A percentile compares a stretch with the other conserved stretches of the same genome.
phyloP scores from a whole-genome alignment of 2,113 vertebrate species.

The Rhea pennata region DNA sequence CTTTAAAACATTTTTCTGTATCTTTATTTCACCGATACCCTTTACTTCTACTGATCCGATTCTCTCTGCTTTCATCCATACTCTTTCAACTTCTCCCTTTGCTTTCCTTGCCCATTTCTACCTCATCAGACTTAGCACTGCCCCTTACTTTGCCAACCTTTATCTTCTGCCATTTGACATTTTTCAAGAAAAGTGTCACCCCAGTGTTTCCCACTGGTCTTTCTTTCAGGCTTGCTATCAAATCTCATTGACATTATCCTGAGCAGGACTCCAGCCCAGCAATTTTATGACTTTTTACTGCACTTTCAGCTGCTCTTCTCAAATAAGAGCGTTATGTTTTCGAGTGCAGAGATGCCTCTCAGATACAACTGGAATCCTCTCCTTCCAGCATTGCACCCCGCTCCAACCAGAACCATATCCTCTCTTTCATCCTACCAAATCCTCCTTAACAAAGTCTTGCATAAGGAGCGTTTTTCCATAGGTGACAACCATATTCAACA shows the following conservation, averaged over 20 bases:
- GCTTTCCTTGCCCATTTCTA: not conserved
- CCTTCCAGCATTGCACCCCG: not conserved
- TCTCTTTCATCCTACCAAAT: not conserved
- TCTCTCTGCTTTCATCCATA: not conserved
- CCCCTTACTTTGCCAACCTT: not conserved
- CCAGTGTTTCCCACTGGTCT: not conserved
- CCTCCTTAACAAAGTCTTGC: not conserved
- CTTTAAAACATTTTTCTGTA: not conserved
- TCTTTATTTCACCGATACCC: not conserved
- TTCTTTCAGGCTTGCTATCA: not conserved
- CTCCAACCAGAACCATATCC: not conserved
- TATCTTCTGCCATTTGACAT: not conserved
- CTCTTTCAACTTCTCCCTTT: not conserved
- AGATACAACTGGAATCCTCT: not conserved
- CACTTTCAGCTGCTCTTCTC: not conserved
- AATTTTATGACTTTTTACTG: not conserved
- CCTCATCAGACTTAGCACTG: fast-evolving
- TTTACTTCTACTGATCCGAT: not conserved
- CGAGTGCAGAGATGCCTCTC: not conserved
- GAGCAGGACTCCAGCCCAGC: not conserved
- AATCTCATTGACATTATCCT: not conserved
- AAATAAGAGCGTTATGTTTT: not conserved
- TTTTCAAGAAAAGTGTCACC: not conserved
- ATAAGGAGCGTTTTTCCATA: not conserved
- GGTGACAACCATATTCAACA: not conserved